Conservation (phyloP, 1,140 invertebrate species). For the Nephotettix cincticeps region DNA sequence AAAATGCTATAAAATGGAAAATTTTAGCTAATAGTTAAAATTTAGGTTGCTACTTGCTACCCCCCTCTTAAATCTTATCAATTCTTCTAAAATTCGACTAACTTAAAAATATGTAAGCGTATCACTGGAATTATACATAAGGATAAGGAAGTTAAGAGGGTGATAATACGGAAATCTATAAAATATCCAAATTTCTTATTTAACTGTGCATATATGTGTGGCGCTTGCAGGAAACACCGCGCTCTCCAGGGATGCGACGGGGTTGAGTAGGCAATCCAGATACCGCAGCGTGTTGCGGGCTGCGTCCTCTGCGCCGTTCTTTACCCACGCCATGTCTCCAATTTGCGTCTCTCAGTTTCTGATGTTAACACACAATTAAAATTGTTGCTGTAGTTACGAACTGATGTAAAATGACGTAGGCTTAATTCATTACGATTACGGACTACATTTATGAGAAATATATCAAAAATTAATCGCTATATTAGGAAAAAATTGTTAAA, state of each 20-base stretch:
- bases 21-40: neutral
- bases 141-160: neutral
- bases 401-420: too few relatives aligned
- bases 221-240: neutral
- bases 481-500: too few relatives aligned
- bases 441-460: too few relatives aligned
- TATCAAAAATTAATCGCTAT: too few relatives aligned
- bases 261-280: neutral
- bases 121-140: neutral
- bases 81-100: neutral
- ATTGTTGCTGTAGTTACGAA: too few relatives aligned
- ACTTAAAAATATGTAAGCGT: neutral
- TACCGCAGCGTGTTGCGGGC: neutral
- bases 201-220: neutral
- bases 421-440: too few relatives aligned
- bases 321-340: too few relatives aligned
- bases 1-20: neutral
- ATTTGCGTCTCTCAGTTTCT: too few relatives aligned
- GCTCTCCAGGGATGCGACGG: neutral
- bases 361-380: too few relatives aligned
- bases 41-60: neutral
- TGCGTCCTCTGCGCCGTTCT: neutral
- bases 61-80: neutral
- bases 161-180: neutral
- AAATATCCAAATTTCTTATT: neutral